A percentile compares a stretch with the other conserved stretches of the same genome.
phyloP scores from a whole-genome alignment of 1,140 invertebrate species.

The Panulirus ornatus region DNA sequence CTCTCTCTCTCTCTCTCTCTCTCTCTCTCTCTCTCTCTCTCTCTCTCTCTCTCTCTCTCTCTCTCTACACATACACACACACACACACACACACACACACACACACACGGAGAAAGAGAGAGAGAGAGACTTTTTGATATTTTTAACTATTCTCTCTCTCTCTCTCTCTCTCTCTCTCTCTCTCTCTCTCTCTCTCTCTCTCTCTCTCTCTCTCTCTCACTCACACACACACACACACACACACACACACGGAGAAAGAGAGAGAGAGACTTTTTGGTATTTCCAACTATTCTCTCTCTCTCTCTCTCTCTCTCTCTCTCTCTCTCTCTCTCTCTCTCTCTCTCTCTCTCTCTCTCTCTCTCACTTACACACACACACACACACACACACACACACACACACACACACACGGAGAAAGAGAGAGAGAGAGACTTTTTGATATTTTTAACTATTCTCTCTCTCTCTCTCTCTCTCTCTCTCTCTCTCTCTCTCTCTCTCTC shows the following conservation, averaged over 20 bases:
- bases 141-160: not conserved
- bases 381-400: not conserved
- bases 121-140: too few species aligned
- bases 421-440: too few species aligned
- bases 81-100: too few species aligned
- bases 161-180: conserved; percentile 29
- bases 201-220: conserved; percentile 8
- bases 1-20: not conserved
- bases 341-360: not conserved
- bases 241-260: not conserved
- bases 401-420: too few species aligned
- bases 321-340: too few species aligned
- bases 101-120: too few species aligned
- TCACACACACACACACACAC: not conserved
- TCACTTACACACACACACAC: not conserved
- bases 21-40: not conserved
- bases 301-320: not conserved
- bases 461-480: not conserved
- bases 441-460: not conserved
- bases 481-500: not conserved
- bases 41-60: not conserved
- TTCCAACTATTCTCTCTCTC: conserved; percentile 1
- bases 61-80: too few species aligned
- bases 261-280: not conserved
- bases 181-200: conserved; percentile 29